Base-by-base conservation (phyloP, 2,888 invertebrate genomes). In the Papilio demoleus region DNA sequence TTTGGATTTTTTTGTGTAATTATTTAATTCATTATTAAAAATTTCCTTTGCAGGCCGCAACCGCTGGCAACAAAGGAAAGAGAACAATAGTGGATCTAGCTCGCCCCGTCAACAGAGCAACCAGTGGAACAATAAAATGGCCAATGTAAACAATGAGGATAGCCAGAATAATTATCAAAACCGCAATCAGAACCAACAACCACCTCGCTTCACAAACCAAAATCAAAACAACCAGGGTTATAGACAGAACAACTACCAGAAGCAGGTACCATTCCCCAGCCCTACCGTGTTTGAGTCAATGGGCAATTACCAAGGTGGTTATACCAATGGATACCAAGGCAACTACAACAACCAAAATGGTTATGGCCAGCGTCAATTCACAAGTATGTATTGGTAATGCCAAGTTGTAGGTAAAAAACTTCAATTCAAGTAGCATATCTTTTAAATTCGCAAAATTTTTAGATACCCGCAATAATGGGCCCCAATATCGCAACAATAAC, bases 21-120 rank as follows among this genome's bases (percentile, higher is more conserved):
- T n/a, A n/a, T n/a, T n/a, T n/a, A n/a, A n/a, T n/a, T n/a, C n/a
- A 53, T 27, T 53, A 6, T 68, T 42, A 36, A 53, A 24, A 63
- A 42, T 40, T 56, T 27, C 61, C 58, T 42, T 19, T 70, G 50
- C 81, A 88, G 94, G 93, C 71, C 93, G 91, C 70, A 94, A 93
- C 74, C 94, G 94, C 71, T 95, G 95, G 94, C 93, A 93, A 74
- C 94, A 94, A 80, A 93, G 94, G 73, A 93, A 94, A 73, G 94
- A 93, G 74, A 91, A 92, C 71, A 89, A 88, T 75, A 91, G 89
- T 72, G 92, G 91, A 6, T 88, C 90, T 0, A 89, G 87, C 74
- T 91, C 93, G n/a, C 93, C 93, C 0, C 88, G 93, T 70, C 88
- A 94, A 82, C 88, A 90, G 70, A 89, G 91, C 74, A 93, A 93